phyloP scores from a whole-genome alignment of 2,113 vertebrate genomes.

The Archocentrus centrarchus region DNA sequence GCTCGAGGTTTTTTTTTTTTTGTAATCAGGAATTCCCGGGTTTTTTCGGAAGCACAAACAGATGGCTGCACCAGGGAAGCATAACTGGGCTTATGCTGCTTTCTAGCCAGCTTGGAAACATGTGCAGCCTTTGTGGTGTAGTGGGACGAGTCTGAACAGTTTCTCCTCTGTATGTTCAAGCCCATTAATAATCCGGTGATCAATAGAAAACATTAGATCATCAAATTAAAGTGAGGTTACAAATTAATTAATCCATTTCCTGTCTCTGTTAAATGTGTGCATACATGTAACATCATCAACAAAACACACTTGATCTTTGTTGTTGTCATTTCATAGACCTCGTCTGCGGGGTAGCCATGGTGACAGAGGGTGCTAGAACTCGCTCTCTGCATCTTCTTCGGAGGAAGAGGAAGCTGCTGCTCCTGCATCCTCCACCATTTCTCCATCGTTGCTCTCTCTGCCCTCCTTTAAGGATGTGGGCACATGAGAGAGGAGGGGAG shows the following conservation, averaged over 20 bases:
- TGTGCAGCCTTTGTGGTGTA: too few relatives aligned
- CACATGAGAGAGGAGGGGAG: constrained; percentile 81
- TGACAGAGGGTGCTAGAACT: constrained; percentile 36
- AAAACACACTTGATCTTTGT: not conserved
- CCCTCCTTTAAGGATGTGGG: constrained; percentile 80
- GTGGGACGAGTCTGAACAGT: too few relatives aligned
- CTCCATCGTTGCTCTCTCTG: constrained; percentile 71
- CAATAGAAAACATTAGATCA: not conserved
- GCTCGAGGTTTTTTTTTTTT: too few relatives aligned
- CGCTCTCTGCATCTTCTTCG: constrained; percentile 71
- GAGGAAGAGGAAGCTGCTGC: constrained; percentile 69
- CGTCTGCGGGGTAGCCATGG: constrained; percentile 64
- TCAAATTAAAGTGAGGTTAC: not conserved
- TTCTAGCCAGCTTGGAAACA: too few relatives aligned
- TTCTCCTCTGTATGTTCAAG: too few relatives aligned
- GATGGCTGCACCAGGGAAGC: too few relatives aligned
- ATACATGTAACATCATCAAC: not conserved
- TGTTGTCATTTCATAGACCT: constrained; percentile 33
- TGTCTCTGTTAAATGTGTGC: not conserved
- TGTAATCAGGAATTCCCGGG: too few relatives aligned
- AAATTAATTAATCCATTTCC: not conserved
- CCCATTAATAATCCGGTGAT: too few relatives aligned
- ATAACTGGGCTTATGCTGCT: not conserved
- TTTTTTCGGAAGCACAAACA: too few relatives aligned
- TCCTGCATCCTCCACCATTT: constrained; percentile 44